phyloP scores from a whole-genome alignment of 2,888 invertebrate species.

The Carabus problematicus region DNA sequence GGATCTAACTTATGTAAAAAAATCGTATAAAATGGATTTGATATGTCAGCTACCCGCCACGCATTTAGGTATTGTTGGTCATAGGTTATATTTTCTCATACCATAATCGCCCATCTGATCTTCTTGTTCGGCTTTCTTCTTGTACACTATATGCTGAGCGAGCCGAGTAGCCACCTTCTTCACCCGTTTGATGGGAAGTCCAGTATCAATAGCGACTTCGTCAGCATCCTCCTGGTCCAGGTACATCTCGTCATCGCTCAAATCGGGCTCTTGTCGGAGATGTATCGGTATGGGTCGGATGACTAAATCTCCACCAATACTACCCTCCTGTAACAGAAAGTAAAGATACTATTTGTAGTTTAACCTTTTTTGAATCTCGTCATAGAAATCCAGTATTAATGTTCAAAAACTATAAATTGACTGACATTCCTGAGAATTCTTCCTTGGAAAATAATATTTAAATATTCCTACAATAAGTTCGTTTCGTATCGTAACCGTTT shows the following conservation, averaged over 20 bases:
- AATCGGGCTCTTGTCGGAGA: conserved; percentile 58
- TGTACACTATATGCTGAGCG: conserved; percentile 81
- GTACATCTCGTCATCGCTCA: conserved; percentile 73
- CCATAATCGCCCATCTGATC: conserved; percentile 84
- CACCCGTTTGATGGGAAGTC: conserved; percentile 62
- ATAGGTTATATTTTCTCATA: conserved; percentile 58
- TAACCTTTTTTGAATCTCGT: too few relatives aligned
- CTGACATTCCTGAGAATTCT: too few relatives aligned
- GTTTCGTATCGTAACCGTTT: too few relatives aligned
- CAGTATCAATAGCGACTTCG: conserved; percentile 71
- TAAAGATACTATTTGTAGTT: too few relatives aligned
- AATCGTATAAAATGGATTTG: too few relatives aligned
- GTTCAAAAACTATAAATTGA: too few relatives aligned
- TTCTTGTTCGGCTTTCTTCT: conserved; percentile 62
- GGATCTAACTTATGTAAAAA: too few relatives aligned
- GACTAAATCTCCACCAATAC: conserved; percentile 87
- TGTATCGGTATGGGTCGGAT: conserved; percentile 85
- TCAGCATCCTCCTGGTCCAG: conserved; percentile 71
- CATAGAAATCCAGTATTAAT: too few relatives aligned
- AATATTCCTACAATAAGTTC: too few relatives aligned
- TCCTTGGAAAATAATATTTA: too few relatives aligned
- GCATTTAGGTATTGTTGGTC: background rate
- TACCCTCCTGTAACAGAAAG: conserved; percentile 76
- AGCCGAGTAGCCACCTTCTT: conserved; percentile 50
- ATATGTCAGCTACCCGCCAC: too few relatives aligned